phyloP scores from a whole-genome alignment of 2,888 invertebrate species.

The Xanthorhoe spadicearia region DNA sequence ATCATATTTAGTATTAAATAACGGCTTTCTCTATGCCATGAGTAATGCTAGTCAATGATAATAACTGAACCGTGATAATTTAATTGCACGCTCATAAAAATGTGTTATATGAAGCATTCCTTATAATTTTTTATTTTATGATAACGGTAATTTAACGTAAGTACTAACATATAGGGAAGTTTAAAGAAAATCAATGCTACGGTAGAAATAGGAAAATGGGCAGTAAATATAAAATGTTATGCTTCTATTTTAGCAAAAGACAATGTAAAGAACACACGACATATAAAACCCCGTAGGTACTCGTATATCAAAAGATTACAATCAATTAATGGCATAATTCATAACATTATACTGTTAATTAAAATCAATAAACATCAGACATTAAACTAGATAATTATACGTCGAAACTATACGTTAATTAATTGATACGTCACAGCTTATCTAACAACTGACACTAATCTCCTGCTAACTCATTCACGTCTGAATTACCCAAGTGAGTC shows the following conservation, averaged over 20 bases:
- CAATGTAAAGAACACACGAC: neutral
- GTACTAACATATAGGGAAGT: neutral
- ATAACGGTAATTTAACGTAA: neutral
- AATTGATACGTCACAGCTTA: constrained; percentile 35
- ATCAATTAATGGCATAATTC: neutral
- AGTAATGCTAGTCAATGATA: neutral
- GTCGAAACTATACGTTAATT: constrained; percentile 51
- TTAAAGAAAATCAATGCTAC: too few species aligned
- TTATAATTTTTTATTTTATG: neutral
- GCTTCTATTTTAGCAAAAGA: neutral
- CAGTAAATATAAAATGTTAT: too few species aligned
- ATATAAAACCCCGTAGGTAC: too few species aligned
- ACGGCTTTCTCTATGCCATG: neutral
- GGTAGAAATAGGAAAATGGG: neutral
- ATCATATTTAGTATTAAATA: neutral
- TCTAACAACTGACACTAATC: constrained; percentile 29
- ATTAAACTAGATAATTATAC: constrained; percentile 40
- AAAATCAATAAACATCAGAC: constrained; percentile 14
- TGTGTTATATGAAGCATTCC: neutral
- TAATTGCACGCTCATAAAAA: constrained; percentile 10
- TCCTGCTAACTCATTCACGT: constrained; percentile 22
- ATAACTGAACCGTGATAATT: constrained; percentile 9
- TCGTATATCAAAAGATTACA: neutral
- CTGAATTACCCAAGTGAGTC: constrained; percentile 11
- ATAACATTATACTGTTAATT: neutral